Base-by-base conservation (phyloP, 2,113 vertebrate genomes). In the Heterotis niloticus region DNA sequence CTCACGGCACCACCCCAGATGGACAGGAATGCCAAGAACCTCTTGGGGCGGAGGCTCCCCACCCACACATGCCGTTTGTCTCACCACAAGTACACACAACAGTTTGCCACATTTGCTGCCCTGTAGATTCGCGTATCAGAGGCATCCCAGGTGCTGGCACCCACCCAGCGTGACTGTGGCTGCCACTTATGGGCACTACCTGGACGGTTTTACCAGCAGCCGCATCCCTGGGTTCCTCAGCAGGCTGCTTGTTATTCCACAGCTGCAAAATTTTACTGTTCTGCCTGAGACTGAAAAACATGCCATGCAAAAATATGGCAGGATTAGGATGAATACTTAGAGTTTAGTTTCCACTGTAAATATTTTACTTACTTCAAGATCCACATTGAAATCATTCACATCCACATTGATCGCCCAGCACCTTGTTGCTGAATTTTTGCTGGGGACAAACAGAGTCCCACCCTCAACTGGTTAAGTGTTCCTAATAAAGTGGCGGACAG, bases 61-160 rank as follows among this genome's bases (percentile, higher is more conserved):
- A 29, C 69, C 44, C 13, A 29, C 69, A 23, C 54, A 28, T 13
- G 52, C 56, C n/a, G 90, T 90, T 91, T 88, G 89, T 86, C 87
- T 90, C 86, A 29, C 77, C 75, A 79, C 81, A 92, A 94, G 89
- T 92, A 92, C 80, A 76, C 62, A 84, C 85, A 87, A 94, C 92
- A 93, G 94, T 94, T 94, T 92, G 91, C 91, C 93, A 92, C 94
- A 95, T 95, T 93, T 95, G 94, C 86, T 92, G 87, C 90, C 89
- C 92, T 94, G 92, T 93, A 56, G 93, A 16, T 91, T 90, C 90
- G 88, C 87, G 87, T 60, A n/a, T 34, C 65, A 91, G 90, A 90
- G 92, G 89, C 91, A 88, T 91, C 91, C 93, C 94, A 95, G 94
- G 94, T 92, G 91, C 93, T 92, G 95, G 95, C 95, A 98, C 96